Evolutionary conservation across 2,113 vertebrate species (phyloP), one percentile per base, ranked within the genome.

Genomic region (Lophochroa leadbeateri): DNA sequence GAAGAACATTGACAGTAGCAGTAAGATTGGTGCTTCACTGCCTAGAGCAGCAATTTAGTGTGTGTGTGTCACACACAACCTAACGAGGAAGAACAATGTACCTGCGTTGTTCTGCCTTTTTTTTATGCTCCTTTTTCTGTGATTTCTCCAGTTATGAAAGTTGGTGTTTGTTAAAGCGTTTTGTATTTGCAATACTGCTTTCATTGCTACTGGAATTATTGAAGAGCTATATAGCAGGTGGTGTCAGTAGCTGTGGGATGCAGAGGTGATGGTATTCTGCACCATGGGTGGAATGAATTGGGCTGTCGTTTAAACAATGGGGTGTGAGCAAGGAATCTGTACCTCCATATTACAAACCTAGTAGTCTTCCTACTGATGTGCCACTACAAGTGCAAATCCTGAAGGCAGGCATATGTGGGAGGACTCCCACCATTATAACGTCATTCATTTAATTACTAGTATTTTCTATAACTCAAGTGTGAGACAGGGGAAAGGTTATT

Each of bases 361-460:
- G 2, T 15, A 33, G 21, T 23, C 14, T 52, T 91, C 64, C 77
- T 55, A 2, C 47, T n/a, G 17, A 69, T 46, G 57, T 41, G 69
- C 37, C 11, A 1, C 61, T 20, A 11, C 17, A 27, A 5, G 31
- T 25, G 27, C 43, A 47, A 2, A 37, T 76, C 47, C 65, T 71
- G 20, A 4, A 60, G 47, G 81, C 47, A 41, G 17, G 16, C 41
- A 63, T 37, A 37, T 47, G 7, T 24, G 44, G 47, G 37, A 84
- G 37, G 33, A n/a, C 29, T 91, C 25, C 44, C 33, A 35, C 49
- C 20, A 0, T 41, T 21, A 4, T 2, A 6, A 19, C 1, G 2
- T 20, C 0, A 0, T 55, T 64, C 15, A 6, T 29, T 69, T 83
- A 52, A 67, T 55, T 20, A 55, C 37, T 19, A 61, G 5, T 41